Conservation (phyloP, 2,113 vertebrate genomes). For the Thryonomys swinderianus region DNA sequence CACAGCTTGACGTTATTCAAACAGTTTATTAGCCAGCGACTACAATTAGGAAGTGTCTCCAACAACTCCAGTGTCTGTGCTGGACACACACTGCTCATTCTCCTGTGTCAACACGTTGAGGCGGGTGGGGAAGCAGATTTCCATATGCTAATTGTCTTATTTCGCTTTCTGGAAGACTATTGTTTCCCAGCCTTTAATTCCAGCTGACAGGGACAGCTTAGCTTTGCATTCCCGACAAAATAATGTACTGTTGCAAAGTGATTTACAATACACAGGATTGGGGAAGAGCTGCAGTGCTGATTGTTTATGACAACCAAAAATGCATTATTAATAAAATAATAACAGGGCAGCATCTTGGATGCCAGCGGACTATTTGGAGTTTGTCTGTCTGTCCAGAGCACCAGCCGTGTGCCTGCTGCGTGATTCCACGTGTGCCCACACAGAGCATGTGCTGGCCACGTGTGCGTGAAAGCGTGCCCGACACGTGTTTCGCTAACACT, state of each 20-base stretch:
- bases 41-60: conserved; percentile 83
- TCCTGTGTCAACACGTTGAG: conserved; percentile 78
- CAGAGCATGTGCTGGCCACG: conserved; percentile 40
- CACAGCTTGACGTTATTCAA: conserved; percentile 64
- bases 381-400: conserved; percentile 77
- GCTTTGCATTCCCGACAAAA: conserved; percentile 85
- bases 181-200: conserved; percentile 82
- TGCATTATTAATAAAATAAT: conserved; percentile 90
- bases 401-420: conserved; percentile 13
- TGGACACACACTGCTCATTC: conserved; percentile 77
- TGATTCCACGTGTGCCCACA: conserved; percentile 24
- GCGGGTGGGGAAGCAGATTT: conserved; percentile 78
- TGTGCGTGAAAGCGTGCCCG: conserved; percentile 58
- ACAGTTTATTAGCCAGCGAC: conserved; percentile 80
- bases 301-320: conserved; percentile 87
- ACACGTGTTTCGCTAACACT: conserved; percentile 64
- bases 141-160: conserved; percentile 82
- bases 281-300: conserved; percentile 83
- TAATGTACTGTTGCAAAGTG: conserved; percentile 83
- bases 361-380: conserved; percentile 77
- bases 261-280: conserved; percentile 86
- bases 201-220: conserved; percentile 82
- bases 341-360: conserved; percentile 83
- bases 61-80: conserved; percentile 81
- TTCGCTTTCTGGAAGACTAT: conserved; percentile 77